A percentile compares a stretch with the other conserved stretches of the same genome.
Conservation (phyloP, 2,888 invertebrate genomes). For the Ophion costatus region DNA sequence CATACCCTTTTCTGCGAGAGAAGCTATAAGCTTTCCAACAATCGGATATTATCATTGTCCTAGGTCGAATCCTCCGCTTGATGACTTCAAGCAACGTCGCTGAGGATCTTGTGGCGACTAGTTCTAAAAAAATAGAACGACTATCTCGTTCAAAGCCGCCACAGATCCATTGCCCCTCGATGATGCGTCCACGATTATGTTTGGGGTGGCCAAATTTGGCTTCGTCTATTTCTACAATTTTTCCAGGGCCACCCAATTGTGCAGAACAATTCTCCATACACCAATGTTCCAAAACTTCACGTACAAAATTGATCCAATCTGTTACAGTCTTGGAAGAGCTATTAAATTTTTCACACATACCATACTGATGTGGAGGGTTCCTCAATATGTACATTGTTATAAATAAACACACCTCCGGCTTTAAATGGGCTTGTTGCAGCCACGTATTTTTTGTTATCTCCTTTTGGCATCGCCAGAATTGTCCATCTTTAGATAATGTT, state of each 20-base stretch:
- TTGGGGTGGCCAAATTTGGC: constrained; percentile 63
- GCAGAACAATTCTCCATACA: not conserved
- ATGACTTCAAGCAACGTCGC: not conserved
- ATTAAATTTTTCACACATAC: not conserved
- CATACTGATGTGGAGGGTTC: not conserved
- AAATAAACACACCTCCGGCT: too few species aligned
- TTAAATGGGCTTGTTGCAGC: not conserved
- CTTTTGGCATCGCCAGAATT: too few species aligned
- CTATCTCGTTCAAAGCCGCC: constrained; percentile 57
- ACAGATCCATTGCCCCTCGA: constrained; percentile 65
- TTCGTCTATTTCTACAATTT: constrained; percentile 60
- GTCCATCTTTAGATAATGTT: not conserved
- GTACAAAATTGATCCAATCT: not conserved
- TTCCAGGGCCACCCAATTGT: constrained; percentile 19
- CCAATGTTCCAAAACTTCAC: not conserved
- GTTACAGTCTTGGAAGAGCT: not conserved
- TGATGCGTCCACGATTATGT: constrained; percentile 56
- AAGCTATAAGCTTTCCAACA: constrained; percentile 10
- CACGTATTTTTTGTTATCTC: too few species aligned
- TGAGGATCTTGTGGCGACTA: constrained; percentile 8
- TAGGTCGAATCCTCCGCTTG: not conserved
- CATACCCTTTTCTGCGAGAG: not conserved
- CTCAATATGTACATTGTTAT: not conserved
- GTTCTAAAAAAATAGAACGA: not conserved
- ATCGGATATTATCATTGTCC: not conserved